Conservation (phyloP, 2,797 vertebrate species). For the Protosalanx chinensis region DNA sequence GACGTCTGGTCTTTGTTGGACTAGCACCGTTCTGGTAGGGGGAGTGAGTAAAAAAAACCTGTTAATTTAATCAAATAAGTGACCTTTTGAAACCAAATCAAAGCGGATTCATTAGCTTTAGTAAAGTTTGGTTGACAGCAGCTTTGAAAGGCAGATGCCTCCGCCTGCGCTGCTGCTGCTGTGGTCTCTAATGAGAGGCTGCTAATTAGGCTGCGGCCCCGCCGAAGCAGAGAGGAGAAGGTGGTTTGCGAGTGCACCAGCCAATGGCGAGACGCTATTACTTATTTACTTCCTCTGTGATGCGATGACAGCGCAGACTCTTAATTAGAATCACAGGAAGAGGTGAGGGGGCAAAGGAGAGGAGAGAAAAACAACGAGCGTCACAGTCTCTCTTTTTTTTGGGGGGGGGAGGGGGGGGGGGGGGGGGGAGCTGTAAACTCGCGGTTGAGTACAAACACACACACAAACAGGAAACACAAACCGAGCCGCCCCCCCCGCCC, state of each 20-base stretch:
- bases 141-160: slow-evolving; percentile 84
- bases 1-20: slow-evolving; percentile 66
- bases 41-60: slow-evolving; percentile 23
- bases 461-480: slow-evolving; percentile 65
- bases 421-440: no score
- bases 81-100: slow-evolving; percentile 79
- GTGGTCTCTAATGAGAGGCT: slow-evolving; percentile 79
- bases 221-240: slow-evolving; percentile 74
- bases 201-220: slow-evolving; percentile 79
- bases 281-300: slow-evolving; percentile 75
- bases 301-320: slow-evolving; percentile 74
- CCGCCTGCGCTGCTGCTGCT: slow-evolving; percentile 72
- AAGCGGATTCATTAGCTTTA: slow-evolving; percentile 83
- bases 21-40: slow-evolving; percentile 56
- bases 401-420: background rate
- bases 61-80: slow-evolving; percentile 83
- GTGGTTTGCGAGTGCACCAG: slow-evolving; percentile 69
- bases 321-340: slow-evolving; percentile 80
- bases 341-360: slow-evolving; percentile 46
- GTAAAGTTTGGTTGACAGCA: slow-evolving; percentile 81
- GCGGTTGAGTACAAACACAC: slow-evolving; percentile 61
- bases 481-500: slow-evolving; percentile 34
- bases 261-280: slow-evolving; percentile 71
- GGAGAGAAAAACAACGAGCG: slow-evolving; percentile 48
- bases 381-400: slow-evolving; percentile 48